phyloP scores from a whole-genome alignment of 2,888 invertebrate species.

The Leucania comma region DNA sequence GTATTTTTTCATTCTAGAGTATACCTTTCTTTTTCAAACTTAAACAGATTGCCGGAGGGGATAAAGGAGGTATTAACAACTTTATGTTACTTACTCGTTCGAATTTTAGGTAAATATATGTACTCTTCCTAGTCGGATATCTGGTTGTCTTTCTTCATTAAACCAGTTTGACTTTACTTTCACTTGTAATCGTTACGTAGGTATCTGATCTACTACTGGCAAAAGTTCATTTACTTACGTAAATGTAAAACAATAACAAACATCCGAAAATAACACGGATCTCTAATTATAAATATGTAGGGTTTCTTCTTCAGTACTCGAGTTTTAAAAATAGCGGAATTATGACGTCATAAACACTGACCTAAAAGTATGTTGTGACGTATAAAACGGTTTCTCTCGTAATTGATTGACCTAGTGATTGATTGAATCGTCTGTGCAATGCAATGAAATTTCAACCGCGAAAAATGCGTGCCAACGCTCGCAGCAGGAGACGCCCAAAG shows the following conservation, averaged over 20 bases:
- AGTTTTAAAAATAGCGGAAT: constrained; percentile 11
- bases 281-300: constrained; percentile 17
- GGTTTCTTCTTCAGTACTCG: constrained; percentile 1
- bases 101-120: too few species aligned
- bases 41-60: too few species aligned
- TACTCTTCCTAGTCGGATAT: too few species aligned
- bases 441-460: background rate
- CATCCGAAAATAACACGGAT: constrained; percentile 29
- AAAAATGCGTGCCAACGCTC: too few species aligned
- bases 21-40: too few species aligned
- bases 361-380: background rate
- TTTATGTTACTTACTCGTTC: too few species aligned
- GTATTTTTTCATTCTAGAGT: too few species aligned
- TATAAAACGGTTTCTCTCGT: background rate
- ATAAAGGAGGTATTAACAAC: too few species aligned
- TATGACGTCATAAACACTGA: constrained; percentile 10
- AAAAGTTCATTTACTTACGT: constrained; percentile 16
- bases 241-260: constrained; percentile 21
- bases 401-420: background rate
- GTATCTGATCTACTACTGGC: constrained; percentile 22
- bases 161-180: background rate
- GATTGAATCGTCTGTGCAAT: background rate
- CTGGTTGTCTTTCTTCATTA: too few species aligned
- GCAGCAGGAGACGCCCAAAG: too few species aligned
- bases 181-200: background rate